phyloP scores from a whole-genome alignment of 1,140 invertebrate genomes.

The Bombus cullumanus region DNA sequence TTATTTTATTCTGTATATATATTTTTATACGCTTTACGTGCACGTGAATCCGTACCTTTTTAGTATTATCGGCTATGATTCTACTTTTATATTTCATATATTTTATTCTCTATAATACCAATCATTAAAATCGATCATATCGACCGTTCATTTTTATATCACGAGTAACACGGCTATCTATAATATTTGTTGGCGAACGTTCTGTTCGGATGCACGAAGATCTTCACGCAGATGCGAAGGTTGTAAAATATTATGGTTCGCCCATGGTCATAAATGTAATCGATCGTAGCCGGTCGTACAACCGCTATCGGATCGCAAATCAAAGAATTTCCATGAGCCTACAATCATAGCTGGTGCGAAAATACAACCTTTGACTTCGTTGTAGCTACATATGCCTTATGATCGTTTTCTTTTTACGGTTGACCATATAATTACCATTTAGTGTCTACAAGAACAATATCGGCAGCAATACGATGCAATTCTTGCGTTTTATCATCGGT shows the following conservation, averaged over 20 bases:
- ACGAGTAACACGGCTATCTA: not conserved
- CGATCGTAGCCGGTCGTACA: conserved; percentile 34
- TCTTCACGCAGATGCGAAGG: conserved; percentile 34
- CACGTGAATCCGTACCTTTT: too few species aligned
- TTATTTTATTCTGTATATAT: not conserved
- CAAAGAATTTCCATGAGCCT: conserved; percentile 45
- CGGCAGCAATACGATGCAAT: not conserved
- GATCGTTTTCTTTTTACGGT: not conserved
- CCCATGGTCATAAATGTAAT: conserved; percentile 48
- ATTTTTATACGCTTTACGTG: not conserved
- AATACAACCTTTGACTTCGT: not conserved
- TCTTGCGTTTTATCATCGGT: conserved; percentile 32
- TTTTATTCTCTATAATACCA: not conserved
- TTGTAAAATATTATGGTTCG: conserved; percentile 46
- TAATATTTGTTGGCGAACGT: not conserved
- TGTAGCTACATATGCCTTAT: not conserved
- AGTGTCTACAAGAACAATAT: not conserved
- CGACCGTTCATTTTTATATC: not conserved
- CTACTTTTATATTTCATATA: not conserved
- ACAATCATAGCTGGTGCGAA: not conserved
- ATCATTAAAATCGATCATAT: not conserved
- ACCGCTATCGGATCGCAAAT: conserved; percentile 21
- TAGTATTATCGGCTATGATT: not conserved
- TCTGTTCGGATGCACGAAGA: conserved; percentile 1
- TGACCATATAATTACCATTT: conserved; percentile 33